Evolutionary conservation across 2,113 vertebrate genomes (phyloP).

Genomic region (Lepus europaeus): DNA sequence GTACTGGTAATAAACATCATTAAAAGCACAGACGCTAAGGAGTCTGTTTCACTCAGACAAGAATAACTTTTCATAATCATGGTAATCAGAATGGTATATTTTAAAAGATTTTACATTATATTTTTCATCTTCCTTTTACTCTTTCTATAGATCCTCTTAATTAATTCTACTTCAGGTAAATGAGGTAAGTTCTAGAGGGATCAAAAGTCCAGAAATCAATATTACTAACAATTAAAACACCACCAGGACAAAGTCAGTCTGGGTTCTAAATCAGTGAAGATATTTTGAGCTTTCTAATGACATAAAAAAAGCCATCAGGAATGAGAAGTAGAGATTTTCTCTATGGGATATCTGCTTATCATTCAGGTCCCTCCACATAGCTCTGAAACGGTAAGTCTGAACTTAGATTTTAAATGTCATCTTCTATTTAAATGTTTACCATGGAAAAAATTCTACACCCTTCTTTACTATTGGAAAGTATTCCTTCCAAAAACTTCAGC

Average conservation of each 20-base stretch:
- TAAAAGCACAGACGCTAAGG: not conserved
- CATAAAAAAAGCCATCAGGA: not conserved
- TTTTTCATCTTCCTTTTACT: not conserved
- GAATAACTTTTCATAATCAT: not conserved
- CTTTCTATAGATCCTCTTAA: not conserved
- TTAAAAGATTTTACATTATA: not conserved
- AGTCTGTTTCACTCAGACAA: not conserved
- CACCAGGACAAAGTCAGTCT: not conserved
- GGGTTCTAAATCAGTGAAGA: not conserved
- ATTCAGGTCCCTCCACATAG: not conserved
- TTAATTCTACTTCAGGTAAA: not conserved
- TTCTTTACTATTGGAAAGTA: conserved; percentile 12
- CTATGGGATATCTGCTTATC: not conserved
- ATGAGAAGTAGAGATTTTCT: conserved; percentile 32
- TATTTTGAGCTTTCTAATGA: not conserved
- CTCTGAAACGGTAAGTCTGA: conserved; percentile 15
- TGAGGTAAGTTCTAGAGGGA: not conserved
- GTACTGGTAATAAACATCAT: not conserved
- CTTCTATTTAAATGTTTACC: conserved; percentile 49
- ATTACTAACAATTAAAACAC: not conserved
- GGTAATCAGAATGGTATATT: not conserved
- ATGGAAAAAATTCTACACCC: conserved; percentile 9
- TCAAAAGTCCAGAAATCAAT: not conserved
- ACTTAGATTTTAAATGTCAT: conserved; percentile 46
- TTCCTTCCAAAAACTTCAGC: not conserved